Evolutionary conservation across 2,888 invertebrate genomes (phyloP).

Genomic region (Brachycybe producta): DNA sequence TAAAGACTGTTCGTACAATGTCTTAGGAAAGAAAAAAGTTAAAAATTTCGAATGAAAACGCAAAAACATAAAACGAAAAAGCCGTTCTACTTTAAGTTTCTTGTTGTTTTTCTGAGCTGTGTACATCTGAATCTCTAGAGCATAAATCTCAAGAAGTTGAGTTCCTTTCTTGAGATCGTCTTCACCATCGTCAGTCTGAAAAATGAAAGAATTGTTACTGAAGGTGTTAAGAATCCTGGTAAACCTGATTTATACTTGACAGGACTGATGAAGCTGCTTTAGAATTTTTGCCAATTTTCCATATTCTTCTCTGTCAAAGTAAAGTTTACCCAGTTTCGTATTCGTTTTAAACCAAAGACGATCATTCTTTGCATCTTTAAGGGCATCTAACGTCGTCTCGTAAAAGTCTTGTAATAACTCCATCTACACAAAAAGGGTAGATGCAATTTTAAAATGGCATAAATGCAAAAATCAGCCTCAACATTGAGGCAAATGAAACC

Average conservation of each 20-base stretch:
- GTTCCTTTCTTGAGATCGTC: slow-evolving; percentile 97
- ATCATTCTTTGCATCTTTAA: slow-evolving; percentile 97
- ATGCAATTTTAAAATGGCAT: slow-evolving; percentile 6
- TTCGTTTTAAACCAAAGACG: slow-evolving; percentile 99
- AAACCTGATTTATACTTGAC: slow-evolving; percentile 51
- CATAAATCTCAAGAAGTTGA: slow-evolving; percentile 94
- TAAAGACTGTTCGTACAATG: slow-evolving; percentile 91
- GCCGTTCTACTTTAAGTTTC: slow-evolving; percentile 58
- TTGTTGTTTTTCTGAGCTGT: slow-evolving; percentile 99
- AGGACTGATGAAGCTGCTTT: slow-evolving; percentile 92
- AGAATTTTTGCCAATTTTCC: slow-evolving; percentile 88
- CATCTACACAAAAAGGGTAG: slow-evolving; percentile 52
- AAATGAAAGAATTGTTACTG: too few relatives aligned
- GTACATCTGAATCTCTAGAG: slow-evolving; percentile 99
- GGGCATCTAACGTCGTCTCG: slow-evolving; percentile 84
- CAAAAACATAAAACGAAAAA: neutral
- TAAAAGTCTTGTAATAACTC: slow-evolving; percentile 95
- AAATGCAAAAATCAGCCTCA: neutral
- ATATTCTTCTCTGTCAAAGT: slow-evolving; percentile 87
- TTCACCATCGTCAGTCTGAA: slow-evolving; percentile 86
- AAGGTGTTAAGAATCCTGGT: too few relatives aligned
- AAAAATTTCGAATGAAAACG: neutral
- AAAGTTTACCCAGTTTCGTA: slow-evolving; percentile 94
- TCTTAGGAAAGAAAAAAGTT: slow-evolving; percentile 34
- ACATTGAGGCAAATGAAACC: slow-evolving; percentile 39